Evolutionary conservation across 2,113 vertebrate genomes (phyloP).

Genomic region (Proterorhinus semilunaris): DNA sequence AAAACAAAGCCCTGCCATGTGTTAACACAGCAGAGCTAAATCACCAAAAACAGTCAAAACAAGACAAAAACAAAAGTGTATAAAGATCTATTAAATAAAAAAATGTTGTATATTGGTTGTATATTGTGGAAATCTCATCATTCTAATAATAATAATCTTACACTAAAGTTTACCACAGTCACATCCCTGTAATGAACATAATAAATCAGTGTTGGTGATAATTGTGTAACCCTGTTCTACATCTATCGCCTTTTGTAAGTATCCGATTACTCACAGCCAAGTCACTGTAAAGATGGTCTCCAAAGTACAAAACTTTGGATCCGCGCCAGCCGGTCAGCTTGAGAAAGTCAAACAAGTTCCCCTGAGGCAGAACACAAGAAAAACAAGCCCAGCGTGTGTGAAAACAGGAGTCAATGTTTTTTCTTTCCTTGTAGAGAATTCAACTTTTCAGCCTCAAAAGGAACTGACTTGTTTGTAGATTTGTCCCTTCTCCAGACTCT

Average conservation of each 20-base stretch:
- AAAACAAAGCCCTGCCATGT: too few relatives aligned
- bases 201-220: too few relatives aligned
- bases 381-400: not conserved
- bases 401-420: not conserved
- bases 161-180: too few relatives aligned
- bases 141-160: too few relatives aligned
- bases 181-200: too few relatives aligned
- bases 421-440: not conserved
- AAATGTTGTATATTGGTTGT: too few relatives aligned
- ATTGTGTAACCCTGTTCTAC: too few relatives aligned
- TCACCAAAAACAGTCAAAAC: too few relatives aligned
- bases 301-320: constrained; percentile 95
- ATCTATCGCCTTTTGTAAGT: not conserved
- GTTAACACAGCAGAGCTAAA: too few relatives aligned
- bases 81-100: too few relatives aligned
- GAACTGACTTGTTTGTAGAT: constrained; percentile 83
- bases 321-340: constrained; percentile 92
- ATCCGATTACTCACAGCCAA: constrained; percentile 82
- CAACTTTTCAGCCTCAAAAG: not conserved
- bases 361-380: constrained; percentile 72
- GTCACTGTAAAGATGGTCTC: constrained; percentile 96
- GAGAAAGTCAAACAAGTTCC: constrained; percentile 93
- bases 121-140: too few relatives aligned
- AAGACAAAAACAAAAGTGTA: too few relatives aligned
- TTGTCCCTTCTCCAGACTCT: constrained; percentile 79